These are phyloP conservation scores for Danaus plexippus DNA, from an alignment of 1,140 invertebrate genomes.

Conservation along the genomic window DNA sequence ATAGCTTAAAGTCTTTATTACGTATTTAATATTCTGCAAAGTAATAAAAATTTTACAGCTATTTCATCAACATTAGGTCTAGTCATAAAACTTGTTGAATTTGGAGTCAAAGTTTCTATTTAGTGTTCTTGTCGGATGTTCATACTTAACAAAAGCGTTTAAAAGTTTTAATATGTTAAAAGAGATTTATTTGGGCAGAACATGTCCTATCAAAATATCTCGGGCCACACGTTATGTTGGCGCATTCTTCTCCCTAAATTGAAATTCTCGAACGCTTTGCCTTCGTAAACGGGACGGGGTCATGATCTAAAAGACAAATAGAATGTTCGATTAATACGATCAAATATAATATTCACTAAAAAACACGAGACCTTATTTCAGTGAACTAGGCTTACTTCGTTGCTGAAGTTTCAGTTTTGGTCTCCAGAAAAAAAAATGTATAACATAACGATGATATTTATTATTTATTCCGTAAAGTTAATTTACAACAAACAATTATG, in stretches of 20 bases:
- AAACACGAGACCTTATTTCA: background rate
- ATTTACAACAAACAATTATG: too few relatives aligned
- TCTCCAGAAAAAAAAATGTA: too few relatives aligned
- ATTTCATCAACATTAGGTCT: too few relatives aligned
- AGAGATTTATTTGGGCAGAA: slow-evolving; percentile 68
- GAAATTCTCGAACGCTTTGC: slow-evolving; percentile 69
- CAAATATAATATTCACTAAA: slow-evolving; percentile 51
- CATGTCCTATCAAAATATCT: slow-evolving; percentile 72
- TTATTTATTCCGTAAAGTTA: too few relatives aligned
- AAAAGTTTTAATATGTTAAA: slow-evolving; percentile 68
- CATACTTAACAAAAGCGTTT: slow-evolving; percentile 41
- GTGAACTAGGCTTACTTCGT: too few relatives aligned
- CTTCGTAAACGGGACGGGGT: slow-evolving; percentile 58
- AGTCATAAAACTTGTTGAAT: too few relatives aligned
- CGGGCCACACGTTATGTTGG: slow-evolving; percentile 69
- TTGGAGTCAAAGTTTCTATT: too few relatives aligned
- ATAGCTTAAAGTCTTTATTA: too few relatives aligned
- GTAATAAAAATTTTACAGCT: too few relatives aligned
- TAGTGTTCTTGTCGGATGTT: slow-evolving; percentile 3
- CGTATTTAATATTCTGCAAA: too few relatives aligned
- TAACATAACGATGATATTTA: too few relatives aligned
- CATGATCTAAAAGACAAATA: slow-evolving; percentile 69
- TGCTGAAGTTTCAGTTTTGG: too few relatives aligned
- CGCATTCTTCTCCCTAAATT: slow-evolving; percentile 71
- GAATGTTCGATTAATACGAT: slow-evolving; percentile 66